Conservation (phyloP, 1,140 invertebrate genomes). For the Colletes gigas region DNA sequence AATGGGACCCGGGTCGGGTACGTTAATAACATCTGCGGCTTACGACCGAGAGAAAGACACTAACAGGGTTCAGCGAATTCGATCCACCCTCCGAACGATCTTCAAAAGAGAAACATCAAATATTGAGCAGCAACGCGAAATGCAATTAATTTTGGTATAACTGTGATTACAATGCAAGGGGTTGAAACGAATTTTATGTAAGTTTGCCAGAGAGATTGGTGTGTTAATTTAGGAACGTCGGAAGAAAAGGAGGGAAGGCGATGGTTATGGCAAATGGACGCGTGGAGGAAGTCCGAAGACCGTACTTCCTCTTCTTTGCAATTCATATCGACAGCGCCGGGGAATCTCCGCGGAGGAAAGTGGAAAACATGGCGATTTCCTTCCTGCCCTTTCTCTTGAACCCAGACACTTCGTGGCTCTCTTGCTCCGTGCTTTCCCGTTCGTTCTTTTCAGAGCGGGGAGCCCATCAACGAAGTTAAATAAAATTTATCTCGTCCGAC, state of each 20-base stretch:
- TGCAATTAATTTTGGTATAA: too few species aligned
- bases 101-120: too few species aligned
- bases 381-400: not conserved
- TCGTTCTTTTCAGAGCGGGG: constrained; percentile 4
- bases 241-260: not conserved
- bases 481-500: constrained; percentile 70
- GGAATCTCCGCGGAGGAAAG: constrained; percentile 31
- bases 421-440: not conserved
- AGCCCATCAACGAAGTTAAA: constrained; percentile 62
- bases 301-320: constrained; percentile 44
- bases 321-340: constrained; percentile 52
- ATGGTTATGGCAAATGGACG: too few species aligned
- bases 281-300: not conserved
- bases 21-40: constrained; percentile 47
- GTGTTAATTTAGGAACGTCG: too few species aligned
- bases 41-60: constrained; percentile 1
- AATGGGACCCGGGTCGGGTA: constrained; percentile 27
- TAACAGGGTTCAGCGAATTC: not conserved
- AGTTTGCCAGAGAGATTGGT: too few species aligned
- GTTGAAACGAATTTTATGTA: too few species aligned
- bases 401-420: not conserved
- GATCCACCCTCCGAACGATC: too few species aligned
- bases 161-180: too few species aligned
- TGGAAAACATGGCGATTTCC: constrained; percentile 45
- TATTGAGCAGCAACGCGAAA: too few species aligned